These are phyloP conservation scores for Acrocephalus kingi DNA, from an alignment of 2,113 vertebrate genomes.

Conservation along the genomic window DNA sequence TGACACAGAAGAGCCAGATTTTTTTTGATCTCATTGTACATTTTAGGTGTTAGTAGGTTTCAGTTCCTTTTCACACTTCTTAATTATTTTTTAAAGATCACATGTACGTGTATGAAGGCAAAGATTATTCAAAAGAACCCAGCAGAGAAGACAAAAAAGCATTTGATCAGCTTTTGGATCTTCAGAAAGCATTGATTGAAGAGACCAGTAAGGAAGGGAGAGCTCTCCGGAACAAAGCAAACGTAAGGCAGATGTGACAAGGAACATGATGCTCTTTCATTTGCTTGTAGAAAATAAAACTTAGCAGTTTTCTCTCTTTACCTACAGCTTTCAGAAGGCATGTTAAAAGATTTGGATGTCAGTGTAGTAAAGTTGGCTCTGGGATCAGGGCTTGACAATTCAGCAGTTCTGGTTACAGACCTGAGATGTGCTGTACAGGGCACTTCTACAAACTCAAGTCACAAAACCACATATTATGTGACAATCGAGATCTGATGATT, in stretches of 20 bases:
- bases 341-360: neutral
- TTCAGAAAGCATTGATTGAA: constrained; percentile 74
- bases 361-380: neutral
- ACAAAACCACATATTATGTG: neutral
- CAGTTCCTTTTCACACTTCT: neutral
- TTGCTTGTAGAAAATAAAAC: neutral
- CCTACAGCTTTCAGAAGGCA: neutral
- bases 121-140: constrained; percentile 89
- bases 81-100: constrained; percentile 76
- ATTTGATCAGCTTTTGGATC: constrained; percentile 81
- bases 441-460: neutral
- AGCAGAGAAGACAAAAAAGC: constrained; percentile 82
- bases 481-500: neutral
- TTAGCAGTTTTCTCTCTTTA: neutral
- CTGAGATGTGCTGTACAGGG: neutral
- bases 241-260: constrained; percentile 68
- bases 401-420: neutral
- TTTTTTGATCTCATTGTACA: neutral
- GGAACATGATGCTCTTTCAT: neutral
- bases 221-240: constrained; percentile 81
- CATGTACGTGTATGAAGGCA: constrained; percentile 93
- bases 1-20: neutral
- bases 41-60: neutral
- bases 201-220: constrained; percentile 73
- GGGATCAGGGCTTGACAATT: neutral